These are phyloP conservation scores for Suncus etruscus DNA, from an alignment of 2,113 vertebrate species.

Conservation along the genomic window DNA sequence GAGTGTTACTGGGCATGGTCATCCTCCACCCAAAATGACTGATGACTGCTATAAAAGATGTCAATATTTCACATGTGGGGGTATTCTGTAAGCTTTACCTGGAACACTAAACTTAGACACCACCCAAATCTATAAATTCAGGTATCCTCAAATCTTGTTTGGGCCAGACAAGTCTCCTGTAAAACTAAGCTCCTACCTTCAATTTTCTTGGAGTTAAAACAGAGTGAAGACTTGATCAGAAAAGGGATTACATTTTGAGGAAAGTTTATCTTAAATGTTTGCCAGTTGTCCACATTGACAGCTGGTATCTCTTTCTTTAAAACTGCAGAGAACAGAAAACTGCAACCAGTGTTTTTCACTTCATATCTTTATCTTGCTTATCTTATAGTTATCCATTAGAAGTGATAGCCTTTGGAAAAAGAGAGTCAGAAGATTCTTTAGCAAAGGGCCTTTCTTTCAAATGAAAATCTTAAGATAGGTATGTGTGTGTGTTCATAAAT, in stretches of 20 bases:
- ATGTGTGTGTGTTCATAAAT: conserved; percentile 5
- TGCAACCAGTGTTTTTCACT: not conserved
- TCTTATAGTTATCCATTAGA: conserved; percentile 44
- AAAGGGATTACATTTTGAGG: conserved; percentile 48
- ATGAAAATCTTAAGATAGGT: conserved; percentile 55
- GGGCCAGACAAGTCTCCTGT: no score
- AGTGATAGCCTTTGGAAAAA: conserved; percentile 58
- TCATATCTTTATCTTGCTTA: conserved; percentile 46
- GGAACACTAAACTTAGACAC: no score
- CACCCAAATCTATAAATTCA: no score
- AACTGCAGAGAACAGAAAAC: conserved; percentile 21
- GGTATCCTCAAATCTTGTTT: no score
- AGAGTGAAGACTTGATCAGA: not conserved
- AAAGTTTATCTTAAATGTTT: conserved; percentile 42
- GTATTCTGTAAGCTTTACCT: no score
- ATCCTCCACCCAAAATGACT: no score
- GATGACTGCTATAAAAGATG: no score
- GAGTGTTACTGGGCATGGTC: no score
- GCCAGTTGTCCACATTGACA: conserved; percentile 38
- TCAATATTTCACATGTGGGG: no score
- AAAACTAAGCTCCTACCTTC: no score
- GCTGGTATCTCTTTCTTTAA: conserved; percentile 11
- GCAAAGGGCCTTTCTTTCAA: conserved; percentile 68
- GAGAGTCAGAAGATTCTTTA: conserved; percentile 70
- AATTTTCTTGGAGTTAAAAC: not conserved